These are phyloP conservation scores for Brachystomella parvula DNA, from an alignment of 1,140 invertebrate genomes.

Conservation along the genomic window DNA sequence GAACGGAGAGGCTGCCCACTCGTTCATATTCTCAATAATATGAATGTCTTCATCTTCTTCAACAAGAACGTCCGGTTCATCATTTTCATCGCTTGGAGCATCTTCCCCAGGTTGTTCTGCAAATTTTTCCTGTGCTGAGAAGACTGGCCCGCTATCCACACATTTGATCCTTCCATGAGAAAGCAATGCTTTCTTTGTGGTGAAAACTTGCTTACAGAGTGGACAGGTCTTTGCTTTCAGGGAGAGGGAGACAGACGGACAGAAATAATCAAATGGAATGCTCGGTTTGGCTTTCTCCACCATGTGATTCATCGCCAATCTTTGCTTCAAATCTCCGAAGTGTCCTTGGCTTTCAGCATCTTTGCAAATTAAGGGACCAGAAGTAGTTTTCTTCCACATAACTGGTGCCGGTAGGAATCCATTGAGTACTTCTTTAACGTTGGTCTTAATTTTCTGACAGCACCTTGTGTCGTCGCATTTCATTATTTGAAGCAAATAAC, in stretches of 20 bases:
- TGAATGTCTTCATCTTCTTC: background rate
- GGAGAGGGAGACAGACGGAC: background rate
- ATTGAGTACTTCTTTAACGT: background rate
- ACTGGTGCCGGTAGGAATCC: conserved; percentile 23
- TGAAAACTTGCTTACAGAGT: background rate
- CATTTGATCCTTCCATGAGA: background rate
- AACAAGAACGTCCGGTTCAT: background rate
- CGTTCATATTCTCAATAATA: conserved; percentile 5
- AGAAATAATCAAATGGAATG: conserved; percentile 17
- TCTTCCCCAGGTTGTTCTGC: background rate
- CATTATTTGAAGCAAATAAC: conserved; percentile 23
- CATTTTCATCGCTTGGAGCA: background rate
- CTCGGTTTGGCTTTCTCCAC: background rate
- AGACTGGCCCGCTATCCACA: background rate
- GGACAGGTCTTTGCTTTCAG: conserved; percentile 9
- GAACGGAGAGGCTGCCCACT: conserved; percentile 6
- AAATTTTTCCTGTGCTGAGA: background rate
- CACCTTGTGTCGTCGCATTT: conserved; percentile 18
- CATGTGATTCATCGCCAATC: conserved; percentile 2
- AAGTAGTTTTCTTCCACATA: background rate
- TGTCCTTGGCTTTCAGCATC: background rate
- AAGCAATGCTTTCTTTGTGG: background rate
- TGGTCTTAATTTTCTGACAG: conserved; percentile 8
- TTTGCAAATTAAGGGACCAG: background rate
- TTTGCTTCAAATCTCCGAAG: conserved; percentile 8